Percentiles rank a stretch among this genome's conserved stretches.
Evolutionary conservation across 2,888 invertebrate genomes (phyloP).

Genomic region (Coremacera marginata): DNA sequence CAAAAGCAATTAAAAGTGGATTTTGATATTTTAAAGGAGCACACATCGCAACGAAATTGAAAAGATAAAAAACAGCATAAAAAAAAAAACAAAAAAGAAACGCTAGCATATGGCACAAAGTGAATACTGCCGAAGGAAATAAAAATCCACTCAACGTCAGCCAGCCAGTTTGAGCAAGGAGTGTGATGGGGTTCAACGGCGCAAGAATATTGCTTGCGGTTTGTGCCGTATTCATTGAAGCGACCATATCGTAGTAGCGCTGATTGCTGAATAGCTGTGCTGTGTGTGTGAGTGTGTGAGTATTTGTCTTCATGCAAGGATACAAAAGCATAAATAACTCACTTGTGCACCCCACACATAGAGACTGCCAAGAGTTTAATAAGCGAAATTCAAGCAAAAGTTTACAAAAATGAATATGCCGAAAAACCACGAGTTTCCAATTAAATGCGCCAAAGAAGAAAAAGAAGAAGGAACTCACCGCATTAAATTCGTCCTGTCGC

Average conservation of each 20-base stretch:
- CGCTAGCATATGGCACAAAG: no score
- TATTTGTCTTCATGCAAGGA: not conserved
- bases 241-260: no score
- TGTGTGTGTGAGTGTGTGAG: not conserved
- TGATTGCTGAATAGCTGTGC: no score
- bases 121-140: no score
- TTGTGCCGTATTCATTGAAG: no score
- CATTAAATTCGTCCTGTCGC: constrained; percentile 94
- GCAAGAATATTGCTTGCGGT: no score
- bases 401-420: constrained; percentile 1
- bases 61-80: no score
- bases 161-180: not conserved
- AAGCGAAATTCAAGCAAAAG: constrained; percentile 21
- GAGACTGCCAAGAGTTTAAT: not conserved
- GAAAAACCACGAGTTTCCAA: constrained; percentile 14
- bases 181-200: no score
- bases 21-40: constrained; percentile 46
- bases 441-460: not conserved
- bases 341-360: no score
- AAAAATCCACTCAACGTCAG: no score
- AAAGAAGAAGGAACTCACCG: constrained; percentile 74
- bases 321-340: not conserved
- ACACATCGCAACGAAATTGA: no score
- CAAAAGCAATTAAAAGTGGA: constrained; percentile 67
- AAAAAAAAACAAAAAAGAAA: no score